Evolutionary conservation across 2,888 invertebrate genomes (phyloP).

Genomic region (Lepidochrysops patricia): DNA sequence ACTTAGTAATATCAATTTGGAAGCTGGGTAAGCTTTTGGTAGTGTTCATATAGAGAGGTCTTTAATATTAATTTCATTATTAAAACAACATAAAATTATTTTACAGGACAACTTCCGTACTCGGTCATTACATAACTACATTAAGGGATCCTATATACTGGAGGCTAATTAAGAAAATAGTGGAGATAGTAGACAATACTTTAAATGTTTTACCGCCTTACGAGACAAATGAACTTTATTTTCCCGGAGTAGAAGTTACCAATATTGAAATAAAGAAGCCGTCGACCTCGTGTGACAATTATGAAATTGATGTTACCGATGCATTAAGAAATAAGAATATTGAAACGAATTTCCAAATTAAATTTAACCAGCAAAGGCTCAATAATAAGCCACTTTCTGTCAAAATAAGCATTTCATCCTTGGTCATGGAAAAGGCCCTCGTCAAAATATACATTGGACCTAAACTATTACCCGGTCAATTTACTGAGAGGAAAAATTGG

Average conservation of each 20-base stretch:
- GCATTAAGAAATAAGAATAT: slow-evolving; percentile 53
- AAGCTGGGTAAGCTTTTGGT: slow-evolving; percentile 37
- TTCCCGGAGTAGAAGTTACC: slow-evolving; percentile 77
- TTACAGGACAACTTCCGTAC: slow-evolving; percentile 39
- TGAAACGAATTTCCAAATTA: slow-evolving; percentile 51
- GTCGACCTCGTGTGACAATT: slow-evolving; percentile 78
- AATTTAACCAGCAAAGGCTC: slow-evolving; percentile 76
- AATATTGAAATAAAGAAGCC: slow-evolving; percentile 77
- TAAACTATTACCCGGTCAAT: slow-evolving; percentile 75
- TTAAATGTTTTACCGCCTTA: slow-evolving; percentile 73
- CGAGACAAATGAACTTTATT: slow-evolving; percentile 71
- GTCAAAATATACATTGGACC: slow-evolving; percentile 82
- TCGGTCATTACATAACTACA: slow-evolving; percentile 73
- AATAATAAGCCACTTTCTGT: slow-evolving; percentile 82
- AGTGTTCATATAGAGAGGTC: slow-evolving; percentile 20
- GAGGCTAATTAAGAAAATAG: slow-evolving; percentile 77
- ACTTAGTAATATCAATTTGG: slow-evolving; percentile 33
- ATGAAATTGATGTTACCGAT: slow-evolving; percentile 77
- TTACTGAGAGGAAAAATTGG: slow-evolving; percentile 64
- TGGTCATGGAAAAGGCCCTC: slow-evolving; percentile 73
- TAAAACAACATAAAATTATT: slow-evolving; percentile 19
- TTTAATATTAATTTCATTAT: neutral
- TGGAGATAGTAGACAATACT: slow-evolving; percentile 72
- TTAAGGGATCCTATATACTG: slow-evolving; percentile 82
- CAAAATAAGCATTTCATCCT: slow-evolving; percentile 76